Evolutionary conservation across 2,113 vertebrate species (phyloP).

Genomic region (Irena cyanogastra): DNA sequence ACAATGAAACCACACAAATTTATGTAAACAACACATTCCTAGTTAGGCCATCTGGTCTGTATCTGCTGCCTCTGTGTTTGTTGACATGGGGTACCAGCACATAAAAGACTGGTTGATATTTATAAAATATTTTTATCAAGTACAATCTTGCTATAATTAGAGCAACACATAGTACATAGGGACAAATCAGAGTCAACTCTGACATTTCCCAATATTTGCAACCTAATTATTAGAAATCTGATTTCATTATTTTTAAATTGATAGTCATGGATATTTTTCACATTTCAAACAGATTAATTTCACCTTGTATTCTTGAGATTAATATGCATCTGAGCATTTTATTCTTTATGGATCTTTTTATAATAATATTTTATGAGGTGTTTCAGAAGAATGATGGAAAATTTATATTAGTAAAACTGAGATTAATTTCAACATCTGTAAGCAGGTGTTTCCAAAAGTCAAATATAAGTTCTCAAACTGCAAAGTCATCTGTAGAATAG

Average conservation of each 20-base stretch:
- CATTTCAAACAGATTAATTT: not conserved
- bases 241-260: not conserved
- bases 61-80: not conserved
- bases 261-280: not conserved
- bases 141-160: slow-evolving; percentile 16
- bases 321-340: not conserved
- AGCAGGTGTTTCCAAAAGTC: not conserved
- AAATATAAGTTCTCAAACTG: not conserved
- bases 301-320: not conserved
- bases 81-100: not conserved
- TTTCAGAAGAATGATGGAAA: not conserved
- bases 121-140: slow-evolving; percentile 41
- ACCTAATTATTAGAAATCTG: not conserved
- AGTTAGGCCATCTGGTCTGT: slow-evolving; percentile 3
- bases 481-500: not conserved
- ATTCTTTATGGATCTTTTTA: not conserved
- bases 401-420: not conserved
- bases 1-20: not conserved
- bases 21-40: slow-evolving; percentile 6
- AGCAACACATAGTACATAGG: not conserved
- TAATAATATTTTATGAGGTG: not conserved
- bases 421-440: not conserved
- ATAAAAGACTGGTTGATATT: not conserved
- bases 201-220: not conserved
- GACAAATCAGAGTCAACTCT: not conserved